A percentile compares a stretch with the other conserved stretches of the same genome.
Evolutionary conservation across 2,888 invertebrate genomes (phyloP).

Genomic region (Drosophila birchii): DNA sequence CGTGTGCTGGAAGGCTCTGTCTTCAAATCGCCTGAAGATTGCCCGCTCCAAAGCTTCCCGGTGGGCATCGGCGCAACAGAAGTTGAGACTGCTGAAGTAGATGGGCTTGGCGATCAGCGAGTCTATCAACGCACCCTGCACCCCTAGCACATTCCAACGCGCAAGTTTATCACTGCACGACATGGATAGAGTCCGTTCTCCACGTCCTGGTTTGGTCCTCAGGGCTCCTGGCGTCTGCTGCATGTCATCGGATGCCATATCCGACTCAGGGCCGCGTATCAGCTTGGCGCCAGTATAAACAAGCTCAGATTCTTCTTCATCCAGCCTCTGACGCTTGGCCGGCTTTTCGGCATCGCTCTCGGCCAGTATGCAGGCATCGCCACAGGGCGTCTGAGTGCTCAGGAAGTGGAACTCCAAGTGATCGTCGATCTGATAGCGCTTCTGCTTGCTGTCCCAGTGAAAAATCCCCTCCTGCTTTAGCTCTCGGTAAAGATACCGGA

Average conservation of each 20-base stretch:
- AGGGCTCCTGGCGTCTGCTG: conserved; percentile 90
- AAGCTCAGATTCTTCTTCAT: conserved; percentile 5
- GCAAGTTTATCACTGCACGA: conserved; percentile 98
- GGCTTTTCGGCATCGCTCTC: not conserved
- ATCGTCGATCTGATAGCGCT: conserved; percentile 86
- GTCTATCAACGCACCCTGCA: conserved; percentile 93
- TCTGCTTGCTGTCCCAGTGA: conserved; percentile 67
- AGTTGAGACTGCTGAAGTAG: conserved; percentile 89
- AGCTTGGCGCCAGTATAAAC: conserved; percentile 95
- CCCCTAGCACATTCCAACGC: conserved; percentile 93
- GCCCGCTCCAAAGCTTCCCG: conserved; percentile 87
- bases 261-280: conserved; percentile 84
- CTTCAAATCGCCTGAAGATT: conserved; percentile 84
- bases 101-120: conserved; percentile 89
- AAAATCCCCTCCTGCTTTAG: conserved; percentile 84
- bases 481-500: conserved; percentile 90
- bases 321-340: conserved; percentile 55
- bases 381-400: conserved; percentile 95
- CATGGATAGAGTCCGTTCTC: conserved; percentile 93
- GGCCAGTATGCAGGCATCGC: conserved; percentile 94
- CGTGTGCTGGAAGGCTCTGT: conserved; percentile 27
- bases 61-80: conserved; percentile 89
- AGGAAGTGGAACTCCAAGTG: conserved; percentile 92
- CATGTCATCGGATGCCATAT: conserved; percentile 73
- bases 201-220: conserved; percentile 95